Conservation (phyloP, 1,140 invertebrate species). For the Adelges cooleyi region DNA sequence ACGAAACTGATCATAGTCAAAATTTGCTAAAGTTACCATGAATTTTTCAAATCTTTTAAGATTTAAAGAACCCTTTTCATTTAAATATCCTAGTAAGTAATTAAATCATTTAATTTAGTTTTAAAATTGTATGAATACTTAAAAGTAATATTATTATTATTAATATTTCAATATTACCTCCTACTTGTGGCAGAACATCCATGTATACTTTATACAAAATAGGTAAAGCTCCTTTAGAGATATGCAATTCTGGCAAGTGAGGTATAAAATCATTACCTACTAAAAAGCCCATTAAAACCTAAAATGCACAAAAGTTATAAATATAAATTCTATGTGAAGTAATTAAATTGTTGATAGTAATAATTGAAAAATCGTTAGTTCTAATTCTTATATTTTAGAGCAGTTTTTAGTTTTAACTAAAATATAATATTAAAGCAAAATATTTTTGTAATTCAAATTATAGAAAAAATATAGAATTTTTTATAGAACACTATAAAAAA, state of each 20-base stretch:
- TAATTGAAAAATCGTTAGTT: too few species aligned
- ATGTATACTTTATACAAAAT: constrained; percentile 81
- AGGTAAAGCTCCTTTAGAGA: constrained; percentile 75
- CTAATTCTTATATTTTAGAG: too few species aligned
- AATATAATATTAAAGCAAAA: too few species aligned
- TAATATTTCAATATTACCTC: constrained; percentile 48
- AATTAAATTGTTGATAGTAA: not conserved
- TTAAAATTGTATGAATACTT: not conserved
- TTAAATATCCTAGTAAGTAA: constrained; percentile 65
- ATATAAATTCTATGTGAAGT: not conserved
- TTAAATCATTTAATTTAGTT: not conserved
- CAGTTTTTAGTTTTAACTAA: too few species aligned
- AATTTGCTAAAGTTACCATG: constrained; percentile 59
- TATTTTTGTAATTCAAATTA: too few species aligned
- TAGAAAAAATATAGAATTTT: too few species aligned
- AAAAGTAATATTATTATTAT: not conserved
- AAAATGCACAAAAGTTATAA: constrained; percentile 30
- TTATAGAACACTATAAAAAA: too few species aligned
- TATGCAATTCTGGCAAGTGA: constrained; percentile 85
- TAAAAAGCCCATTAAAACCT: constrained; percentile 87
- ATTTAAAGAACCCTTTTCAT: constrained; percentile 77
- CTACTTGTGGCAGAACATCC: constrained; percentile 67
- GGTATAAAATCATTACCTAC: constrained; percentile 98
- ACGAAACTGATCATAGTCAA: constrained; percentile 75
- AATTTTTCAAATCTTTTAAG: constrained; percentile 76